Percentiles rank a stretch among this genome's conserved stretches.
Conservation (phyloP, 2,797 vertebrate species). For the Gorsachius magnificus region DNA sequence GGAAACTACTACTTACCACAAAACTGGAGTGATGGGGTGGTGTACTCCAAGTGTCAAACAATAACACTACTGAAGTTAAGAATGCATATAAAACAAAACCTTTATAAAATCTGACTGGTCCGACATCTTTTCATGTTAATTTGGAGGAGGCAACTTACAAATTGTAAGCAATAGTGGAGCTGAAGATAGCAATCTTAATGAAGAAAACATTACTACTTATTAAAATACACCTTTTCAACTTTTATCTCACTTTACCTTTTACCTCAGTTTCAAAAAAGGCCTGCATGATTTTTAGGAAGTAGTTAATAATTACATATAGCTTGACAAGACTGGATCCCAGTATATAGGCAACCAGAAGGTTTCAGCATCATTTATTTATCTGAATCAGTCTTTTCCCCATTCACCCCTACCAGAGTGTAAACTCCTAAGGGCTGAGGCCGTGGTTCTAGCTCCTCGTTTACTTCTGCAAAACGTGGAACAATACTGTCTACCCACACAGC, state of each 20-base stretch:
- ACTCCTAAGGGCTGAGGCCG: not conserved
- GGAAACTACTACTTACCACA: not conserved
- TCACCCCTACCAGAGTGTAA: not conserved
- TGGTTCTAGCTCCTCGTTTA: not conserved
- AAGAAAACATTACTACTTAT: not conserved
- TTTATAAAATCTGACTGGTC: not conserved
- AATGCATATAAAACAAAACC: not conserved
- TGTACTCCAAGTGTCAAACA: not conserved
- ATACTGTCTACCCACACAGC: not conserved
- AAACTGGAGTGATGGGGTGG: not conserved
- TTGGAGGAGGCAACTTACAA: not conserved
- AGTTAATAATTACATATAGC: not conserved
- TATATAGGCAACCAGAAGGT: not conserved
- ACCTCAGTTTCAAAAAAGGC: not conserved
- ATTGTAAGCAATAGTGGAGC: not conserved
- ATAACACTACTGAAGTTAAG: not conserved
- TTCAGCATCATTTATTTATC: not conserved
- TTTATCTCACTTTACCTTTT: not conserved
- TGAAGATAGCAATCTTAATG: not conserved
- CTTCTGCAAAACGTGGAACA: not conserved
- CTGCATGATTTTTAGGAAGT: not conserved
- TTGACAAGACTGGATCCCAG: not conserved
- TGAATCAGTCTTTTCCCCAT: not conserved
- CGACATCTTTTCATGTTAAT: not conserved
- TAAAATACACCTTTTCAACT: not conserved